A percentile compares a stretch with the other conserved stretches of the same genome.
These are phyloP conservation scores for Eulemur albifrons DNA, from an alignment of 2,797 vertebrate species.

Conservation along the genomic window DNA sequence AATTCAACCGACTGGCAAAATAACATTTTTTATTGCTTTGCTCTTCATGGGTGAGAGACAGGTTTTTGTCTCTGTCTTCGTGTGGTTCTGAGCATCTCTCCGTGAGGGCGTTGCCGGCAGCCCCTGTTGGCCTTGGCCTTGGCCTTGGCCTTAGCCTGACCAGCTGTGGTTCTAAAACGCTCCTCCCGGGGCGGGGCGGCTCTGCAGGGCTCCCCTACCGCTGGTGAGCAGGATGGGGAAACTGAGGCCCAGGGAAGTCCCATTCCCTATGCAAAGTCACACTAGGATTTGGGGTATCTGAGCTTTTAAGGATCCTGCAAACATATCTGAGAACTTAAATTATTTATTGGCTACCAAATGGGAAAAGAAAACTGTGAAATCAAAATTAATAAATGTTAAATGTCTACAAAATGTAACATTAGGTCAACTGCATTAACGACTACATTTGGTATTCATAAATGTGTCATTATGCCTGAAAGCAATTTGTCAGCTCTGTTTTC, in stretches of 20 bases:
- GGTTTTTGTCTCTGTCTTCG: background rate
- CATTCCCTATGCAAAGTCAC: background rate
- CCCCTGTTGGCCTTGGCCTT: background rate
- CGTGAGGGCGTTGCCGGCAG: rapidly evolving
- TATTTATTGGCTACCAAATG: conserved; percentile 43
- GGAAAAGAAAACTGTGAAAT: conserved; percentile 50
- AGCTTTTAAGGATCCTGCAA: background rate
- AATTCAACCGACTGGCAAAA: conserved; percentile 60
- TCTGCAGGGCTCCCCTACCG: background rate
- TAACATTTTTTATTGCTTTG: conserved; percentile 60
- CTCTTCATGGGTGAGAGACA: conserved; percentile 68
- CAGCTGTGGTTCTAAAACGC: background rate
- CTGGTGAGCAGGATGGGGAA: background rate
- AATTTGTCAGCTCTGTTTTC: conserved; percentile 22
- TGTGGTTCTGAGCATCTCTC: background rate
- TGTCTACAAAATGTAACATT: conserved; percentile 25
- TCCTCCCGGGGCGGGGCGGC: rapidly evolving
- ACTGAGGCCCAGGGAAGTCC: background rate
- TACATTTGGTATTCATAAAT: conserved; percentile 50
- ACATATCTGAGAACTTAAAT: conserved; percentile 24
- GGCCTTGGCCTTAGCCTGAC: background rate
- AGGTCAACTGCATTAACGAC: conserved; percentile 48
- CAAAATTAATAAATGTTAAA: conserved; percentile 63
- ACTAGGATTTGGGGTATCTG: background rate
- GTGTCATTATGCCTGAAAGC: background rate